These are phyloP conservation scores for Tribolium castaneum DNA, from an alignment of 1,140 invertebrate genomes.

Conservation along the genomic window DNA sequence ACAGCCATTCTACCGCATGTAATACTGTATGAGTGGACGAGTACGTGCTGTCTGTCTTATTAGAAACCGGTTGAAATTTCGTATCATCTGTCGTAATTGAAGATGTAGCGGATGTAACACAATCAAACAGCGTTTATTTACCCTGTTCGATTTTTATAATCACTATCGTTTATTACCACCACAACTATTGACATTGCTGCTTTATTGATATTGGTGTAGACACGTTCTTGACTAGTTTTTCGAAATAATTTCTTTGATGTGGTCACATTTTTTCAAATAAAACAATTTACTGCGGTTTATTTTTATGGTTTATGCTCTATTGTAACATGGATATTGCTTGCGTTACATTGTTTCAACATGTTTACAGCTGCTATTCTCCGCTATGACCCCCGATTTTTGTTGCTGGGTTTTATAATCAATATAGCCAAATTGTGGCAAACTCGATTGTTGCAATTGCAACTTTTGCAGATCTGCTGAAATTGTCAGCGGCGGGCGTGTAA, in stretches of 20 bases:
- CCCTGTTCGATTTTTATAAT: background rate
- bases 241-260: slow-evolving; percentile 1
- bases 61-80: slow-evolving; percentile 24
- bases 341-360: slow-evolving; percentile 22
- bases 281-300: slow-evolving; percentile 8
- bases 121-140: background rate
- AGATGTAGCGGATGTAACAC: slow-evolving; percentile 11
- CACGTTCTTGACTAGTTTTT: slow-evolving; percentile 2
- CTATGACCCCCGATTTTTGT: slow-evolving; percentile 5
- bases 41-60: slow-evolving; percentile 5
- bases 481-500: too few species aligned
- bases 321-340: slow-evolving; percentile 17
- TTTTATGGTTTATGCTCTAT: slow-evolving; percentile 13
- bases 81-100: slow-evolving; percentile 3
- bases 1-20: slow-evolving; percentile 17
- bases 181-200: slow-evolving; percentile 10
- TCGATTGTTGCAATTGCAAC: background rate
- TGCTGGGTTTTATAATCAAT: background rate
- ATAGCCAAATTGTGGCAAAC: background rate
- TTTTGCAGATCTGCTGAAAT: too few species aligned
- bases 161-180: background rate
- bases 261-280: slow-evolving; percentile 1
- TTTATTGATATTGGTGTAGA: background rate
- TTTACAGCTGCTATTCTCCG: slow-evolving; percentile 6
- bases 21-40: slow-evolving; percentile 19